Conservation (phyloP, 1,140 invertebrate species). For the Phymorhynchus buccinoides region DNA sequence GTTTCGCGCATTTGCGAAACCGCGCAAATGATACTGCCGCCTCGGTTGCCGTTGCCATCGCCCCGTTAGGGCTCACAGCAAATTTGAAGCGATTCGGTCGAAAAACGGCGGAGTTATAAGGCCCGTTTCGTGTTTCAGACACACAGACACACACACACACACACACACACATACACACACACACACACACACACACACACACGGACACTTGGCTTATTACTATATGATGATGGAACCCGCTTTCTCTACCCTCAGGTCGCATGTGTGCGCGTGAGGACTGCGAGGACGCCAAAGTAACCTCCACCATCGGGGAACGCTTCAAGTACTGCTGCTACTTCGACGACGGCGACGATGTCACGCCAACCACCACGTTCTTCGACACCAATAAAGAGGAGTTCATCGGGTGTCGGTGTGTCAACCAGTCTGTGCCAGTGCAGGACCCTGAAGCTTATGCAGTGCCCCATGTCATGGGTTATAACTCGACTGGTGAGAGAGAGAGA, state of each 20-base stretch:
- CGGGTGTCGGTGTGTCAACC: background rate
- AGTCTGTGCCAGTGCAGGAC: background rate
- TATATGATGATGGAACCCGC: no score
- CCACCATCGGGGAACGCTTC: background rate
- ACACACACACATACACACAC: no score
- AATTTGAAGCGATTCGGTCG: no score
- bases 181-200: no score
- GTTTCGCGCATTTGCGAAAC: no score
- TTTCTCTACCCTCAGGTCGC: background rate
- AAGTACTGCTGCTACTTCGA: background rate
- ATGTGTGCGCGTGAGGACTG: background rate
- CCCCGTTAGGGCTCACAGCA: no score
- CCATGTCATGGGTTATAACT: background rate
- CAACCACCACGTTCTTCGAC: background rate
- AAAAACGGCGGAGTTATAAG: no score
- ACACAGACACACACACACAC: no score
- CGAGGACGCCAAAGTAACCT: background rate
- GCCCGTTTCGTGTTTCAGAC: no score
- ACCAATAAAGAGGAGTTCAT: slow-evolving; percentile 1
- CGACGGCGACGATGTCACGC: background rate
- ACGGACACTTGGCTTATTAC: no score
- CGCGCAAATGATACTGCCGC: no score
- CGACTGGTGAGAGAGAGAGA: background rate
- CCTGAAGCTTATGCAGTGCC: background rate
- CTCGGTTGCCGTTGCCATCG: no score